Base-by-base conservation (phyloP, 2,797 vertebrate species). In the Phoebastria nigripes region DNA sequence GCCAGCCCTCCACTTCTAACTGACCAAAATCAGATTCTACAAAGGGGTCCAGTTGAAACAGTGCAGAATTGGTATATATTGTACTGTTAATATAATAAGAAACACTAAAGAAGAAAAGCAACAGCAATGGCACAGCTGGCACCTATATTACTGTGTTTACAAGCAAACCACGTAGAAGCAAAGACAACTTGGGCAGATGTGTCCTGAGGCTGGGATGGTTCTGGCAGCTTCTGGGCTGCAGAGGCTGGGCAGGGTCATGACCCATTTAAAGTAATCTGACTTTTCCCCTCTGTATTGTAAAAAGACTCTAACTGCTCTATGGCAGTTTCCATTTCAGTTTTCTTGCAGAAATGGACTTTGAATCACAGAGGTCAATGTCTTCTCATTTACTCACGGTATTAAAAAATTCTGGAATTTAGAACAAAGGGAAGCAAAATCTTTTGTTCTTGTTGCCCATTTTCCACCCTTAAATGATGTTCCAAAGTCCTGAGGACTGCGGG, bases 11-110 rank as follows among this genome's bases (percentile, higher is more conserved):
- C 20, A 4, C 29, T 67, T 58, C 28, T 24, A 10, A 8, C 33
- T 22, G 46, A 9, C 56, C 66, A 37, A 69, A 84, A 46, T 41
- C 41, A 61, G 31, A 5, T 51, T 47, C 46, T 76, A 0, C 26
- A 33, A 29, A 69, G 63, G 16, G 24, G 12, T 8, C 8, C 15
- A 20, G 33, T 0, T 39, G 49, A 62, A 87, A 18, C 6, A 12
- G 12, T 4, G n/a, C 25, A 52, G 39, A 49, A 55, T 24, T 1
- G 4, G 11, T 49, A 18, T 7, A 3, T 5, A 1, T 26, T 51
- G 41, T n/a, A 18, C 51, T 44, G 22, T 42, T 39, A 42, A 37
- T n/a, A 8, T 1, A 20, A 7, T 6, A 62, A 31, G 24, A 66
- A 91, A 35, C 8, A 13, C 8, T 11, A 5, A 54, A 49, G 52